phyloP scores from a whole-genome alignment of 2,113 vertebrate species.

The Chauna torquata region DNA sequence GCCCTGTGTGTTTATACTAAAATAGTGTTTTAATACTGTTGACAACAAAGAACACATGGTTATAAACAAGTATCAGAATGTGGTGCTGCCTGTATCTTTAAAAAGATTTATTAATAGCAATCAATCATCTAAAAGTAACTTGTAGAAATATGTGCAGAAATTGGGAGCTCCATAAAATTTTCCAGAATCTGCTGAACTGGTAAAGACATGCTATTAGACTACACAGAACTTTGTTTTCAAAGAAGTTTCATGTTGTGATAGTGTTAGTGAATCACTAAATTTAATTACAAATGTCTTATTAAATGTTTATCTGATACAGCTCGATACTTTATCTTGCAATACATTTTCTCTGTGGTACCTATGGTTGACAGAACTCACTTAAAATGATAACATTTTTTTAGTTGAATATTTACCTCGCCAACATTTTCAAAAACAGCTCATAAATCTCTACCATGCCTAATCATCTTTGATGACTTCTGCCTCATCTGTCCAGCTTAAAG shows the following conservation, averaged over 20 bases:
- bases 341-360: background rate
- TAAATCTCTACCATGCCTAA: background rate
- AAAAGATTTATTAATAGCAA: background rate
- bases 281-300: background rate
- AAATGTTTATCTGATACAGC: background rate
- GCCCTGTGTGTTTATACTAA: background rate
- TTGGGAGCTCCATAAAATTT: background rate
- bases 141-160: background rate
- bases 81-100: background rate
- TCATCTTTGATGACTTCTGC: background rate
- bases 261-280: background rate
- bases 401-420: background rate
- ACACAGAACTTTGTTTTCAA: background rate
- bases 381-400: background rate
- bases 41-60: background rate
- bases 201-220: background rate
- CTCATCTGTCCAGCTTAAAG: background rate
- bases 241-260: background rate
- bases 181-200: background rate
- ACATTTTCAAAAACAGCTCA: background rate
- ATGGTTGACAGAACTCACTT: background rate
- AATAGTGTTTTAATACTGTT: background rate
- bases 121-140: background rate
- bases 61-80: background rate
- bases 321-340: background rate